Evolutionary conservation across 2,888 invertebrate genomes (phyloP), one percentile per base, ranked within the genome.

Genomic region (Caenorhabditis sp.): DNA sequence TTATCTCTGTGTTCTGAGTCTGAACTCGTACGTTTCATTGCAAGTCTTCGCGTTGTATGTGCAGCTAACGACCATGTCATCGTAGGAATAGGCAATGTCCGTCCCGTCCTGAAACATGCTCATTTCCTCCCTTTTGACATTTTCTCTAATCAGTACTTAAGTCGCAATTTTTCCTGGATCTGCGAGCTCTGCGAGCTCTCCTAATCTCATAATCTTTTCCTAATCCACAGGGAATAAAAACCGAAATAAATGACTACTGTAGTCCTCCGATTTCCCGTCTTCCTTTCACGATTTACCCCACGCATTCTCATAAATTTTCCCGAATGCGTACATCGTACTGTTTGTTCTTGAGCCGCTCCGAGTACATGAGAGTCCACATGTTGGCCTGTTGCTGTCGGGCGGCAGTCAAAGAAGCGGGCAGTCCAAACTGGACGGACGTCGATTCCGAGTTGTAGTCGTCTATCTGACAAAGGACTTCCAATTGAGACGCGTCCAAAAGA

Each of bases 21-120:
- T 37, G 37, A 17, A 0, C 15, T 39, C 63, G n/a, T 52, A 86
- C 85, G 65, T 79, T 7, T 56, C 48, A 70, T 85, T 81, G 78
- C 88, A 88, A 2, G 81, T 77, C 8, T 81, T 74, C 3, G 85
- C 85, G 52, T 87, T 85, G 72, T 86, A 88, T 11, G 86, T 85
- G 72, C 88, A 88, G 50, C 80, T 83, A 27, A 87, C 78, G 22
- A 88, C 79, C 43, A 88, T 63, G 48, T 88, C 88, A 17, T 83
- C 81, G 50, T 84, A 85, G 11, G 68, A 61, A 58, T 87, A 87
- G 7, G 73, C 79, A 22, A 81, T 77, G 43, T 68, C 48, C 24
- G 26, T 2, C 8, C 27, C 43, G n/a, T 30, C 46, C 63, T 63
- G 56, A 26, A 71, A 61, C n/a, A n/a, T n/a, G n/a, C n/a, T n/a